Conservation (phyloP, 1,140 invertebrate species). For the Cotesia chilonis region DNA sequence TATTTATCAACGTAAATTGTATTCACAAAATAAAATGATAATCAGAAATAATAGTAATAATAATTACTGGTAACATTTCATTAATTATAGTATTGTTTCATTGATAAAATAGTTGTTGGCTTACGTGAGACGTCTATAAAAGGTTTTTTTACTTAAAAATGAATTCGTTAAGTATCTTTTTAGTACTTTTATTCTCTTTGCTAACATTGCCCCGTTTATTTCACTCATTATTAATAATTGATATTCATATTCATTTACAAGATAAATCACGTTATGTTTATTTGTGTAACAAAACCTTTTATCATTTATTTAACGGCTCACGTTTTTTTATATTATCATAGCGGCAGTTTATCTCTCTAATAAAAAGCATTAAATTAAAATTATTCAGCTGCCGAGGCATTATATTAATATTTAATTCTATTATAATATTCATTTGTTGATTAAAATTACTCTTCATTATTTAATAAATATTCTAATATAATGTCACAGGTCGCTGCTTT, state of each 20-base stretch:
- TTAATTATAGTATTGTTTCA: constrained; percentile 17
- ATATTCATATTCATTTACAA: background rate
- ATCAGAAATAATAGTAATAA: constrained; percentile 28
- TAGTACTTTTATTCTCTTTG: background rate
- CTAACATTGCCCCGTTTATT: no score
- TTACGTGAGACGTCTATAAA: constrained; percentile 16
- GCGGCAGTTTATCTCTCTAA: constrained; percentile 48
- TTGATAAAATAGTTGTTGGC: constrained; percentile 16
- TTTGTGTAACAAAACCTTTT: background rate
- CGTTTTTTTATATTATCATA: constrained; percentile 50
- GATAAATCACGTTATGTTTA: background rate
- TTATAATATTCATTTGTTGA: constrained; percentile 58
- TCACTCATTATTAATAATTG: no score
- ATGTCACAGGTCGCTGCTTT: constrained; percentile 60
- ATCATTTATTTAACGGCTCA: constrained; percentile 15
- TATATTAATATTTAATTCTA: constrained; percentile 36
- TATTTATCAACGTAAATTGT: constrained; percentile 4
- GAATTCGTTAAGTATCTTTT: background rate
- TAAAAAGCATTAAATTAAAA: constrained; percentile 46
- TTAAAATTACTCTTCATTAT: constrained; percentile 40
- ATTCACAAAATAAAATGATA: constrained; percentile 12
- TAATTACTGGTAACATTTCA: constrained; percentile 36
- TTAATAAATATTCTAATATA: constrained; percentile 60
- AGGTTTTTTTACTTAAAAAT: background rate
- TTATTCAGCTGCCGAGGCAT: constrained; percentile 39